phyloP scores from a whole-genome alignment of 30 jellyfish, hydroid and myxozoan species.

The Mastigias papua region DNA sequence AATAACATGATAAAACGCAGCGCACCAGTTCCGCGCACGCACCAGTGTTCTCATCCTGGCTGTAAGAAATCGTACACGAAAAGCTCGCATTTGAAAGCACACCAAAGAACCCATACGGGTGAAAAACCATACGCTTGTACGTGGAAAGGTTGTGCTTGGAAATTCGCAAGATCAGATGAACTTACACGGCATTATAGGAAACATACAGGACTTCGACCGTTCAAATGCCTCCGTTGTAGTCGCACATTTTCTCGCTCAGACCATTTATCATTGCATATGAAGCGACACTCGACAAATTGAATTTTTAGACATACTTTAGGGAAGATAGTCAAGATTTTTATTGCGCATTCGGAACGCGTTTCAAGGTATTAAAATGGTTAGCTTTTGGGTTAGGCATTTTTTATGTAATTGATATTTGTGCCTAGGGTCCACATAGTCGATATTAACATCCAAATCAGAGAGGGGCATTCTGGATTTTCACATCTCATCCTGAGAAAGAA shows the following conservation, averaged over 20 bases:
- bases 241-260: constrained; percentile 97
- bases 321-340: constrained; percentile 6
- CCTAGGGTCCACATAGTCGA: not conserved
- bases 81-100: constrained; percentile 96
- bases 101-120: constrained; percentile 97
- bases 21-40: constrained; percentile 94
- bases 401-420: not conserved
- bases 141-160: constrained; percentile 99
- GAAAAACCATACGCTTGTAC: constrained; percentile 99
- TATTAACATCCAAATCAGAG: not conserved
- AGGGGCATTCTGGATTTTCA: not conserved
- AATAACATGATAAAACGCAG: constrained; percentile 37
- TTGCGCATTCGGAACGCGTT: not conserved
- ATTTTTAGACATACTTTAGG: not conserved
- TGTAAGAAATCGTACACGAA: constrained; percentile 97
- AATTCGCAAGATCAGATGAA: constrained; percentile 98
- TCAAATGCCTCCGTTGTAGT: constrained; percentile 91
- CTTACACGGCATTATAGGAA: constrained; percentile 97
- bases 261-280: constrained; percentile 95
- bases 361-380: constrained; percentile 1
- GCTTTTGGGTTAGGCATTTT: constrained; percentile 4
- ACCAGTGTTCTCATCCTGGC: constrained; percentile 94
- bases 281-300: constrained; percentile 76
- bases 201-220: constrained; percentile 98
- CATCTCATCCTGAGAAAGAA: not conserved